Base-by-base conservation (phyloP, 1,140 invertebrate species). In the Zophobas morio region DNA sequence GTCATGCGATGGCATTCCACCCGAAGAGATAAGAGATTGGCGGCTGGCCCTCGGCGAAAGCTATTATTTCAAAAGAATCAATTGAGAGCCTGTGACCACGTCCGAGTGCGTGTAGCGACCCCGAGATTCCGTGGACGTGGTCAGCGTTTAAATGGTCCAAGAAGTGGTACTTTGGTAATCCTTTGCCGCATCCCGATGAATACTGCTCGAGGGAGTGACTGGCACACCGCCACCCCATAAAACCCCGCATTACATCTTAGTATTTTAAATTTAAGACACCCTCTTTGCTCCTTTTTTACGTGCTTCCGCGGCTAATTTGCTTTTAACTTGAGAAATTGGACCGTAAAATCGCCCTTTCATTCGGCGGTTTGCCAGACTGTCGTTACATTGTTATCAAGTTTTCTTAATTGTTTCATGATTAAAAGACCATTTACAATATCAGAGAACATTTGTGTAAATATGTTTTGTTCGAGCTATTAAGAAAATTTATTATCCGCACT, bases 51-150 rank as follows among this genome's bases (percentile, higher is more conserved):
- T 66, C 39, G 39, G 60, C 39, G 37, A 42, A 36, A 34, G 60
- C 75, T 53, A 71, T 76, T 76, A 76, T 76, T 76, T 66, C 63
- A 51, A 54, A 76, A 71, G 75, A 76, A 76, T 76, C 75, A 76
- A 76, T 76, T 71, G 75, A 71, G 51, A 47, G 63, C 3, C 47
- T 49, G 60, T 76, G 75, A 71, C 75, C 75, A 76, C 75, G 75
- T 76, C 75, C 66, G 66, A 76, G 51, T 76, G 75, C 75, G 75
- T 76, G 75, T 76, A 76, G 63, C 49, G 60, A 57, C 54, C 63
- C 66, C 49, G 51, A 66, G 75, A 76, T 76, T 70, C 63, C 6
- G 42, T 42, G 47, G 75, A 76, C 75, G 75, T 76, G 75, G 60
- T 33, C 63, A 33, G 75, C 66, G 66, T 76, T 42, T 39, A 70